phyloP scores from a whole-genome alignment of 2,888 invertebrate genomes.

The Odontomyia ornata region DNA sequence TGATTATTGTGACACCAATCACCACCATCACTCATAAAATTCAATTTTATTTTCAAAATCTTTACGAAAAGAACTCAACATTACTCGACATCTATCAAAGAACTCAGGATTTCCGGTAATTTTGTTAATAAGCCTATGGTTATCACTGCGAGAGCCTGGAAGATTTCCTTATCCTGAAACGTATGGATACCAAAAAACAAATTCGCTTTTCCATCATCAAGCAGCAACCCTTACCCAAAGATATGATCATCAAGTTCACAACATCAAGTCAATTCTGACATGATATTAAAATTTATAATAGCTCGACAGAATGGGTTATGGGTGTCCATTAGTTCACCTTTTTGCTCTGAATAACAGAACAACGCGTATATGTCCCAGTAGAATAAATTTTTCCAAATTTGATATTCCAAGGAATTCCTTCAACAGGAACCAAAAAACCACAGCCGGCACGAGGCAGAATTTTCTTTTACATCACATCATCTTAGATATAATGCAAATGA shows the following conservation, averaged over 20 bases:
- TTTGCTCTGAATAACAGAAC: neutral
- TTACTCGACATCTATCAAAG: no score
- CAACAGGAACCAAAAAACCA: neutral
- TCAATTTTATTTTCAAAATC: no score
- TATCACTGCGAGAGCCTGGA: no score
- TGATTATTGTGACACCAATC: no score
- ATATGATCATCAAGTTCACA: neutral
- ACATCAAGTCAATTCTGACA: neutral
- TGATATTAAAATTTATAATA: slow-evolving; percentile 46
- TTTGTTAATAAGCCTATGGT: no score
- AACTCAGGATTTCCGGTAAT: no score
- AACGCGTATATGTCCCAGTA: neutral
- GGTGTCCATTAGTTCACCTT: slow-evolving; percentile 20
- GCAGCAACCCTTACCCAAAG: neutral
- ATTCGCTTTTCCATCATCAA: no score
- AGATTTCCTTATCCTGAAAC: no score
- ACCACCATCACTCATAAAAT: no score
- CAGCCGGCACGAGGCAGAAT: neutral
- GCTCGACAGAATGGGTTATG: slow-evolving; percentile 44
- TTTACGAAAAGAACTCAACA: no score
- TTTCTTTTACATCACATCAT: slow-evolving; percentile 1
- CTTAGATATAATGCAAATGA: slow-evolving; percentile 5
- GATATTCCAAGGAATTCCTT: neutral
- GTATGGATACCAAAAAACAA: no score
- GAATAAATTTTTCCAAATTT: slow-evolving; percentile 13